Evolutionary conservation across 2,888 invertebrate genomes (phyloP), one percentile per base, ranked within the genome.

Genomic region (Mesorhabditis sp.): DNA sequence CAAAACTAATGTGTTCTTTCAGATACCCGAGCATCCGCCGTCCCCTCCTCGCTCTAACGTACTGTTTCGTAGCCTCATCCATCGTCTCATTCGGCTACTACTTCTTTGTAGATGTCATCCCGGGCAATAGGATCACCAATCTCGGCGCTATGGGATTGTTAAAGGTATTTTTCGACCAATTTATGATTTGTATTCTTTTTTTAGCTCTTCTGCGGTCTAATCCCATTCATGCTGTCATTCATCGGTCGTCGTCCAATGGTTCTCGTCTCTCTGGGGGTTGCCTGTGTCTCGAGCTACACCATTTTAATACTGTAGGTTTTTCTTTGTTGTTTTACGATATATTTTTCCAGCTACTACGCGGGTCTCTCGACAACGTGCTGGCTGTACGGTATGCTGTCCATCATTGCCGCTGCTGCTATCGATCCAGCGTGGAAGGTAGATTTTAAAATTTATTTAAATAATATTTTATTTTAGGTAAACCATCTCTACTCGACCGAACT

Each of bases 361-460:
- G 63, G 70, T 5, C 44, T 68, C 6, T n/a, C 44, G 1, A 4
- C 15, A 0, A 63, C 65, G 44, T 72, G 71, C 41, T 72, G 69
- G 68, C 42, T 72, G 4, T 58, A 74, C 1, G 72, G 74, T 2
- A 67, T 73, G 6, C 67, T 83, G 5, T 77, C 79, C 3, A 68
- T 84, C 7, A 43, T 76, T 5, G 72, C 81, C 13, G 73, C 77
- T 0, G 77, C 76, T n/a, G 70, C 75, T 10, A 73, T 80, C 5
- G 84, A 84, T 66, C 84, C 84, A 3, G 79, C 79, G 3, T 84
- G 83, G 83, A 84, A 84, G 70, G 80, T 84, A n/a, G 45, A 13
- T 13, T 15, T 63, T 15, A 28, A 15, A 45, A 66, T 43, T n/a
- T n/a, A n/a, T 10, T 28, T 28, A 28, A 28, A 28, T 28, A 28